Percentiles rank a stretch among this genome's conserved stretches.
Conservation (phyloP, 2,797 vertebrate genomes). For the Typhlichthys subterraneus region DNA sequence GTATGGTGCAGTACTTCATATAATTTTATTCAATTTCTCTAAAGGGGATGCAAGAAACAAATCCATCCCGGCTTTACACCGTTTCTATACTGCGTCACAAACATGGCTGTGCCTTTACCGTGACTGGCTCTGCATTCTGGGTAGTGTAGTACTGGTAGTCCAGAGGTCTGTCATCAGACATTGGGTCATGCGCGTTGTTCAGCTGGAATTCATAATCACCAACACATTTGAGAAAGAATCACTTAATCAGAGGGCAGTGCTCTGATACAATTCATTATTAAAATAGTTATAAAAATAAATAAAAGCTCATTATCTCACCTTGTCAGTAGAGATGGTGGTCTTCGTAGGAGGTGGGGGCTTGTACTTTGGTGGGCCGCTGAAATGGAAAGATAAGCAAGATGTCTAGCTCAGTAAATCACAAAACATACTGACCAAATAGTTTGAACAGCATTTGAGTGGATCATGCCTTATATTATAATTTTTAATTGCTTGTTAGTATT, state of each 20-base stretch:
- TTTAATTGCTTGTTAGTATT: no score
- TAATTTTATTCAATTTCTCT: no score
- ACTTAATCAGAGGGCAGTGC: slow-evolving; percentile 1
- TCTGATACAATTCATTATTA: no score
- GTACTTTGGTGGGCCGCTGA: slow-evolving; percentile 76
- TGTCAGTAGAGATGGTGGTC: slow-evolving; percentile 41
- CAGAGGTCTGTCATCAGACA: slow-evolving; percentile 30
- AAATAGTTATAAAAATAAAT: no score
- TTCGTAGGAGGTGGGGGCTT: slow-evolving; percentile 80
- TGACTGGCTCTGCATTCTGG: slow-evolving; percentile 67
- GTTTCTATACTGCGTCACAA: not conserved
- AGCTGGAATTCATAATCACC: slow-evolving; percentile 32
- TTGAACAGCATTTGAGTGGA: not conserved
- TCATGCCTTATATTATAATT: no score
- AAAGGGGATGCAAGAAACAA: no score
- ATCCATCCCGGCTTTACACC: not conserved
- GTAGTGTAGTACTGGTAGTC: slow-evolving; percentile 29
- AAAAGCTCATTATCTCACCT: slow-evolving; percentile 58
- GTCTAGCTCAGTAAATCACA: slow-evolving; percentile 16
- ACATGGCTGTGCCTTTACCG: slow-evolving; percentile 52
- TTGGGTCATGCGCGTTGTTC: not conserved
- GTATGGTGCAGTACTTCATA: not conserved
- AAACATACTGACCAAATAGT: slow-evolving; percentile 3
- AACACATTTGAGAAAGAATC: slow-evolving; percentile 5
- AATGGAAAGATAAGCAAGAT: slow-evolving; percentile 40